Evolutionary conservation across 2,113 vertebrate species (phyloP).

Genomic region (Lophura nycthemera): DNA sequence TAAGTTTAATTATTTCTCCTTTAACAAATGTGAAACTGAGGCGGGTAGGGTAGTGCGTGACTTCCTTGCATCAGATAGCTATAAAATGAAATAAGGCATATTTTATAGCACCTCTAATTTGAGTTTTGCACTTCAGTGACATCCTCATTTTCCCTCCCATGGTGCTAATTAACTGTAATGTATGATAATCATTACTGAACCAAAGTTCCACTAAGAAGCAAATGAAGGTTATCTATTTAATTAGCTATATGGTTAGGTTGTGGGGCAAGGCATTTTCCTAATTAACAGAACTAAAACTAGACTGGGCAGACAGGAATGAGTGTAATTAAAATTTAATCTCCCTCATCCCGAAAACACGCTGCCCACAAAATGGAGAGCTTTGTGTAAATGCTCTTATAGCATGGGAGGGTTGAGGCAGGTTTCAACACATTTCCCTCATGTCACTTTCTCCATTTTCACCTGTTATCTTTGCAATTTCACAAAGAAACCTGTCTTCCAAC

Average conservation of each 20-base stretch:
- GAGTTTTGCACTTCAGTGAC: conserved; percentile 17
- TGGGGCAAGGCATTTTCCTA: conserved; percentile 47
- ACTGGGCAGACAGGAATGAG: conserved; percentile 52
- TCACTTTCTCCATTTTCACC: conserved; percentile 72
- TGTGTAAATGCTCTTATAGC: conserved; percentile 54
- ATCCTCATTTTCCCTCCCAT: conserved; percentile 43
- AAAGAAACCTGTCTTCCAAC: conserved; percentile 60
- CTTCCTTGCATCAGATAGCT: conserved; percentile 14
- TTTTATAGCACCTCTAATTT: neutral
- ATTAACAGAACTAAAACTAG: conserved; percentile 54
- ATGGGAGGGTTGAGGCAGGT: conserved; percentile 53
- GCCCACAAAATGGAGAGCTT: conserved; percentile 37
- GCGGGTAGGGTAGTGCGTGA: neutral
- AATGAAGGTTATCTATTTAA: conserved; percentile 44
- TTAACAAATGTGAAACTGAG: neutral
- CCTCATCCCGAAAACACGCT: conserved; percentile 47
- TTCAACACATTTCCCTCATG: conserved; percentile 64
- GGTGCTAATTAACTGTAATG: conserved; percentile 49
- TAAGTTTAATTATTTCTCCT: conserved; percentile 21
- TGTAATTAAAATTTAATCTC: conserved; percentile 62
- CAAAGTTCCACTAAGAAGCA: conserved; percentile 39
- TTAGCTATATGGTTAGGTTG: conserved; percentile 41
- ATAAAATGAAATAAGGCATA: neutral
- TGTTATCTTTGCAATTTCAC: conserved; percentile 53
- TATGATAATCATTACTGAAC: conserved; percentile 45